Percentiles rank a stretch among this genome's conserved stretches.
These are phyloP conservation scores for Cydia amplana DNA, from an alignment of 1,140 invertebrate genomes.

Conservation along the genomic window DNA sequence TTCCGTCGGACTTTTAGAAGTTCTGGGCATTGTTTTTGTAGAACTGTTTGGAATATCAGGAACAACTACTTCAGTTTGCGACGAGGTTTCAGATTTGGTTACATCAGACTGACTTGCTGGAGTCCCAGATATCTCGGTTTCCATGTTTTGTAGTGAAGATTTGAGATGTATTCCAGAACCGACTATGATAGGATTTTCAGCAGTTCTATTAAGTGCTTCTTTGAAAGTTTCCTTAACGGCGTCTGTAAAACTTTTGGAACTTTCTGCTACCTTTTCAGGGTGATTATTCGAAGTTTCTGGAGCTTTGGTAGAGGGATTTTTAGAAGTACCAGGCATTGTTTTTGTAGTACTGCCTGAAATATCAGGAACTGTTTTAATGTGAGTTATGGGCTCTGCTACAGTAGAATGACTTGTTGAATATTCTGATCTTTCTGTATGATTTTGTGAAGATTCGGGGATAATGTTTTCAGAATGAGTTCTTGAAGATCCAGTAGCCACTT, in stretches of 20 bases:
- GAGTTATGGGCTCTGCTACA: background rate
- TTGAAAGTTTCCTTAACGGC: background rate
- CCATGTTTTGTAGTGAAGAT: background rate
- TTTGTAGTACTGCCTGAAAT: background rate
- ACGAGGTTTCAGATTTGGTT: background rate
- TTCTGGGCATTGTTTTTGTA: background rate
- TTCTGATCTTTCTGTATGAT: no score
- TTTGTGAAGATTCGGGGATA: no score
- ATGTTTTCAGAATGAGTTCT: no score
- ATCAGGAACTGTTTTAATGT: background rate
- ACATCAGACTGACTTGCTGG: background rate
- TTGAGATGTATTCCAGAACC: background rate
- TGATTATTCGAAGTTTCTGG: background rate
- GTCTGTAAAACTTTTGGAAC: background rate
- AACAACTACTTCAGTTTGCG: background rate
- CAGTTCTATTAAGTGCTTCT: background rate
- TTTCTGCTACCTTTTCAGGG: background rate
- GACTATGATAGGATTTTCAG: no score
- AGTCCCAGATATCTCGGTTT: background rate
- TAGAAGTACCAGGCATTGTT: background rate
- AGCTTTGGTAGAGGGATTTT: background rate
- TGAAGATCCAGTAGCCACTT: no score
- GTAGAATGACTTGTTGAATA: background rate
- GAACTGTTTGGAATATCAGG: no score
- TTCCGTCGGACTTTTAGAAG: background rate